Base-by-base conservation (phyloP, 2,888 invertebrate species). In the Carterocephalus palaemon region DNA sequence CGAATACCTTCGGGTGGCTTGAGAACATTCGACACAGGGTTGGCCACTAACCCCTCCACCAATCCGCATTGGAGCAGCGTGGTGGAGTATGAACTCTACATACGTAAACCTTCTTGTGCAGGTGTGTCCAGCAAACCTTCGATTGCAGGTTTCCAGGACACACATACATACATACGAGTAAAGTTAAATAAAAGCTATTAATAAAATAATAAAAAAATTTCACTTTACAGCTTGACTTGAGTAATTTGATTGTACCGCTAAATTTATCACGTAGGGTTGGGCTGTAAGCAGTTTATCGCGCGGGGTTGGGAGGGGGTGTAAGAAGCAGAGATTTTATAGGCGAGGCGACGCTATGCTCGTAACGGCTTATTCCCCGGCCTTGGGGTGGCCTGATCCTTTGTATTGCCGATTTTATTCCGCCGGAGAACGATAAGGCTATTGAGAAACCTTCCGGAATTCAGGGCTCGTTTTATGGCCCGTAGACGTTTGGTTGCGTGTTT, bases 241-340 rank as follows among this genome's bases (percentile, higher is more conserved):
- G 19, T 3, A 19, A 19, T 19, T 3, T 4, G 19, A 4, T 19
- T 19, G 19, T 19, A 4, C 3, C 75, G 70, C 78, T 73, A 81
- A 82, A 84, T 84, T 83, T 81, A 82, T 84, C 81, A 84, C 69
- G 71, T 70, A 74, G 72, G 75, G 75, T 77, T 75, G 76, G 10
- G 17, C 32, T 10, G 16, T 81, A 81, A 79, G 81, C 84, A 81
- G 83, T 84, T 84, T 83, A 84, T 80, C 77, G 81, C 71, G 65
- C 49, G 61, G 64, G 59, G 59, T 60, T 37, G 52, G 51, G n/a
- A 37, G 54, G 57, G 75, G 82, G 76, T 75, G 74, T 74, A 85
- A 85, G 85, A 83, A 83, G 84, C 85, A 81, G 72, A 85, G 85
- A 85, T 85, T 85, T 85, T 85, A 85, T 84, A 84, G 85, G 78